Percentiles rank a stretch among this genome's conserved stretches.
Conservation (phyloP, 2,888 invertebrate species). For the Patella caerulea region DNA sequence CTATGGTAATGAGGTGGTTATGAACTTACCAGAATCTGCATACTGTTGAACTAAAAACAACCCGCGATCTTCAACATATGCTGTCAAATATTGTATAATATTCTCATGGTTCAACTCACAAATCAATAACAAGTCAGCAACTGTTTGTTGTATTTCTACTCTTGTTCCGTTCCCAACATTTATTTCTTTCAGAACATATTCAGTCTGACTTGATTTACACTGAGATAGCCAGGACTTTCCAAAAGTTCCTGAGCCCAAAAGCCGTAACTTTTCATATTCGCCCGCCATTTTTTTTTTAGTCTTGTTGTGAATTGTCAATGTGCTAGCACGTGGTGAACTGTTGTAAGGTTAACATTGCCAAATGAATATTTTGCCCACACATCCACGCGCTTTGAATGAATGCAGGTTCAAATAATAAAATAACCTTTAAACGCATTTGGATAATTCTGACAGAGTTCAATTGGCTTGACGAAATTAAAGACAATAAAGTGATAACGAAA, state of each 20-base stretch:
- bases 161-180: constrained; percentile 40
- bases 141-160: constrained; percentile 43
- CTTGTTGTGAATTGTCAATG: too few species aligned
- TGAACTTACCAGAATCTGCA: constrained; percentile 59
- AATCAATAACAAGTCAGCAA: constrained; percentile 61
- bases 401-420: too few species aligned
- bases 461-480: too few species aligned
- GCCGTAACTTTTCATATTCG: constrained; percentile 47
- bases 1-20: too few species aligned
- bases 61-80: constrained; percentile 53
- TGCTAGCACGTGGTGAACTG: too few species aligned
- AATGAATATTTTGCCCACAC: too few species aligned
- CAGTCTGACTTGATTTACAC: constrained; percentile 34
- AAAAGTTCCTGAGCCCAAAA: constrained; percentile 63
- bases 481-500: too few species aligned
- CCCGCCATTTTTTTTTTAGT: constrained; percentile 49
- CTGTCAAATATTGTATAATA: constrained; percentile 61
- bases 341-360: too few species aligned
- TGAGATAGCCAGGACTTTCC: constrained; percentile 62
- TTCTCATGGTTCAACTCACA: constrained; percentile 62
- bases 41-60: constrained; percentile 65
- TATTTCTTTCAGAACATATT: constrained; percentile 59
- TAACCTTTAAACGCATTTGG: too few species aligned
- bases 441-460: too few species aligned
- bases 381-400: too few species aligned